phyloP scores from a whole-genome alignment of 2,797 vertebrate species.

The Rhincodon typus region DNA sequence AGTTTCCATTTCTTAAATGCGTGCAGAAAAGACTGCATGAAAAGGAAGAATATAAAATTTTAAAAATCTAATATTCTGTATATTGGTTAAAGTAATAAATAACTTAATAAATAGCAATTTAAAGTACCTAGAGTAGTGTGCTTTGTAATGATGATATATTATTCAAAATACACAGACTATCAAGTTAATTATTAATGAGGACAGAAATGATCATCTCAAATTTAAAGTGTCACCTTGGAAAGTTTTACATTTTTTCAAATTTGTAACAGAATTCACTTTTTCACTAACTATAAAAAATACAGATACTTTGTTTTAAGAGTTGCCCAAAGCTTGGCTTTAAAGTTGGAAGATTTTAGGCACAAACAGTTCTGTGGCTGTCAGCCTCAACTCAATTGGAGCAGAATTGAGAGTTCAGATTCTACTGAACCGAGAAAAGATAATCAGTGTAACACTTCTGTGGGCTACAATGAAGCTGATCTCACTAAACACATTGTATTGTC shows the following conservation, averaged over 20 bases:
- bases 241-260: not conserved
- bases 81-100: not conserved
- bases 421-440: not conserved
- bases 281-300: no score
- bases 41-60: not conserved
- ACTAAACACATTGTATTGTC: not conserved
- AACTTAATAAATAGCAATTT: not conserved
- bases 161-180: not conserved
- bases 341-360: not conserved
- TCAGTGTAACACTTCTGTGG: not conserved
- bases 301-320: not conserved
- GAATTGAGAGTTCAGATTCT: not conserved
- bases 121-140: not conserved
- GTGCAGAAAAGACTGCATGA: slow-evolving; percentile 1
- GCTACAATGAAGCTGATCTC: not conserved
- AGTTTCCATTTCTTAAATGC: not conserved
- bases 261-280: not conserved
- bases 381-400: not conserved
- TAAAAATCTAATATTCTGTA: not conserved
- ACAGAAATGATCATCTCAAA: not conserved
- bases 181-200: not conserved
- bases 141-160: not conserved
- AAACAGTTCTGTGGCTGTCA: not conserved
- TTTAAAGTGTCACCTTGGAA: not conserved
- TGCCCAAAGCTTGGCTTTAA: not conserved